Base-by-base conservation (phyloP, 2,888 invertebrate genomes). In the Catocala sponsa region DNA sequence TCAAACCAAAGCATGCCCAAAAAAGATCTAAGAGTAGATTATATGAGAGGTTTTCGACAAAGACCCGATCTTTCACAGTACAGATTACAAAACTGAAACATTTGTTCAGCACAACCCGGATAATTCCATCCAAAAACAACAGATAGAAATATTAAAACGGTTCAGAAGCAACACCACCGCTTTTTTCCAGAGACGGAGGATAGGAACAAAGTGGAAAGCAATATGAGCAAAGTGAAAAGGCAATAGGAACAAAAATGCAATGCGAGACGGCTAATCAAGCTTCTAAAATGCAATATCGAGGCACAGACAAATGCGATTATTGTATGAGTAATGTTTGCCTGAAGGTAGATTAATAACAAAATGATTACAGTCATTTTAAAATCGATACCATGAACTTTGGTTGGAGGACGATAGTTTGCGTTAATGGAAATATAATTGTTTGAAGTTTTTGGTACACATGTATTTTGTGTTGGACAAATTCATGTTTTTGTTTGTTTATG, bases 351-450 rank as follows among this genome's bases (percentile, higher is more conserved):
- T 68, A 68, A 78, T 67, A 50, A 62, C 48, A 47, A 51, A 59
- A 72, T 74, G 51, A 74, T 72, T 50, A 67, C 65, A 48, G 78
- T 70, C 50, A 68, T 78, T 78, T 78, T 58, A 59, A 63, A 76
- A 76, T 78, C 72, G 67, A 76, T 75, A 58, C 35, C 35, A 35
- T 11, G 46, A 63, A 69, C 60, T 74, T 59, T 63, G 52, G 25
- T 1, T 25, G 50, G 44, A 55, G 44, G 47, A 43, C 63, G 65
- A 64, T 78, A 41, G 49, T 56, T 59, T 50, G 53, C 35, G 55
- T 47, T 63, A 63, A 63, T 59, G 63, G 47, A 41, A 55, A 15
- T n/a, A 53, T 62, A 57, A 62, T 62, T 43, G 46, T 48, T 12
- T 11, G 35, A 59, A 49, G 46, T 48, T 41, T 63, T 52, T 60